Evolutionary conservation across 2,113 vertebrate species (phyloP).

Genomic region (Centropus unirufus): DNA sequence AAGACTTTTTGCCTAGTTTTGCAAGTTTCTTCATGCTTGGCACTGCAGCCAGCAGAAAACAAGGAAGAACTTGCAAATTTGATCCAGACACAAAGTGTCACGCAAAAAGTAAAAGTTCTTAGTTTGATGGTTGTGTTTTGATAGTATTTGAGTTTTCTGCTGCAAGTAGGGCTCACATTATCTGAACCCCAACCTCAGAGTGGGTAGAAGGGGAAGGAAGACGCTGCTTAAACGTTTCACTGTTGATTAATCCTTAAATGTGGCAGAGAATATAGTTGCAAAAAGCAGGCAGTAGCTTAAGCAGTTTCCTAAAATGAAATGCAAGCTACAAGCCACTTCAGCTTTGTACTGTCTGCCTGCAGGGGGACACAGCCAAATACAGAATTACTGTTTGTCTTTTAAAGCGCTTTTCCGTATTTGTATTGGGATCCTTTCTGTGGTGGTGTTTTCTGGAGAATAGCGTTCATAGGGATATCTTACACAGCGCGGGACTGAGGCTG

Average conservation of each 20-base stretch:
- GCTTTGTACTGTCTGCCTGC: conserved; percentile 6
- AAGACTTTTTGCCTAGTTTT: not conserved
- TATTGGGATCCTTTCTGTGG: not conserved
- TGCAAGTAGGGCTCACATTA: not conserved
- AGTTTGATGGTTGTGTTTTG: not conserved
- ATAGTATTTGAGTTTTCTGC: not conserved
- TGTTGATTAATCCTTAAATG: not conserved
- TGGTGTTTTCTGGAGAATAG: not conserved
- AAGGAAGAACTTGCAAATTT: not conserved
- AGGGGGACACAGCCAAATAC: conserved; percentile 10
- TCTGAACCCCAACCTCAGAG: not conserved
- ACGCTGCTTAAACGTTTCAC: not conserved
- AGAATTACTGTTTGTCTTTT: not conserved
- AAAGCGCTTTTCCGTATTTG: not conserved
- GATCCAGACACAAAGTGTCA: not conserved
- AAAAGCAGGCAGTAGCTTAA: not conserved
- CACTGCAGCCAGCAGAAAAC: not conserved
- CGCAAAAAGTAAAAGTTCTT: not conserved
- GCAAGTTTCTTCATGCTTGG: not conserved
- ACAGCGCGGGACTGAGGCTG: not conserved
- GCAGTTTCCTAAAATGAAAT: not conserved
- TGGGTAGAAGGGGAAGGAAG: not conserved
- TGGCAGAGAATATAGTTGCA: not conserved
- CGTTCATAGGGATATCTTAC: not conserved
- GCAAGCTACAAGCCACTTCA: not conserved